phyloP scores from a whole-genome alignment of 2,797 vertebrate species.

The Muscicapa comitata region DNA sequence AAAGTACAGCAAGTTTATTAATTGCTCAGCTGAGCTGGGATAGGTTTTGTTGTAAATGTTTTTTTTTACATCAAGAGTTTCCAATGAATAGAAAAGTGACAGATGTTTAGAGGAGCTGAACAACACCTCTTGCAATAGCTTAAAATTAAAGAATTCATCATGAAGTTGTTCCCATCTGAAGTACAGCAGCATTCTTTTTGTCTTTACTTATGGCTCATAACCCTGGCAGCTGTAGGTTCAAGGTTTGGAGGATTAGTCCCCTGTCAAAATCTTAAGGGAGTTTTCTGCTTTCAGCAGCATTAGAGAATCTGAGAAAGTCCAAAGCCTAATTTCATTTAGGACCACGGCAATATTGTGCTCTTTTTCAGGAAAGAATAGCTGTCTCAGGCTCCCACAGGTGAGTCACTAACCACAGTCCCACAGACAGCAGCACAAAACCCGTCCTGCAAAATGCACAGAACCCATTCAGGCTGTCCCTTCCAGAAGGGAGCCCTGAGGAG shows the following conservation, averaged over 20 bases:
- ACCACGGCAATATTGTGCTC: background rate
- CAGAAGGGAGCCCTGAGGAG: fast-evolving
- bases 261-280: background rate
- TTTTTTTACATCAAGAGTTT: conserved; percentile 12
- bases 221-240: background rate
- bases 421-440: background rate
- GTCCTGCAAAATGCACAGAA: background rate
- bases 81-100: conserved; percentile 19
- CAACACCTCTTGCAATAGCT: conserved; percentile 18
- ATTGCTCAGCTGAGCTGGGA: conserved; percentile 5
- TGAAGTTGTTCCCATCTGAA: background rate
- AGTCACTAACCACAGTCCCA: background rate
- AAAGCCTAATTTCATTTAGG: background rate
- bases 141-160: conserved; percentile 47
- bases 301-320: background rate
- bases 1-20: conserved; percentile 37
- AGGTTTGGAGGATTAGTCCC: background rate
- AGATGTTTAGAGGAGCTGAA: conserved; percentile 30
- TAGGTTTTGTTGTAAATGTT: background rate
- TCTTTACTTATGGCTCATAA: background rate
- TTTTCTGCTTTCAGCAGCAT: background rate
- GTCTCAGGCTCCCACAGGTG: background rate
- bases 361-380: background rate
- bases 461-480: background rate
- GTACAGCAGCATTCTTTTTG: background rate